Evolutionary conservation across 2,113 vertebrate genomes (phyloP).

Genomic region (Cyprinodon tularosa): DNA sequence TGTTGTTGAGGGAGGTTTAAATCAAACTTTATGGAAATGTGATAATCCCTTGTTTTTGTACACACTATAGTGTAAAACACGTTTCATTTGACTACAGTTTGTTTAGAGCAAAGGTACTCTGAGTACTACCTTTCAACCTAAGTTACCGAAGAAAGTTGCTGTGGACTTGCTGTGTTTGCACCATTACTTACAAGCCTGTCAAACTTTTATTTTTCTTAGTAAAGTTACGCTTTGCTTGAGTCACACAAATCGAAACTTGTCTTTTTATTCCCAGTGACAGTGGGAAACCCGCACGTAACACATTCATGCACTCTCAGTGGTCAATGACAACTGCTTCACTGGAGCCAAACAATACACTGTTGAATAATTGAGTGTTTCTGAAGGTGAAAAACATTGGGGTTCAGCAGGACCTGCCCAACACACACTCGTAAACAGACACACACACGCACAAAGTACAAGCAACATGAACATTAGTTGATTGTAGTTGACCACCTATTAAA

Average conservation of each 20-base stretch:
- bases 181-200: not conserved
- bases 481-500: not conserved
- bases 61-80: not conserved
- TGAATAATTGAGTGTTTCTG: conserved; percentile 53
- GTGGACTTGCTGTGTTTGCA: not conserved
- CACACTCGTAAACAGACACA: not conserved
- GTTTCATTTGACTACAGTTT: not conserved
- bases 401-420: conserved; percentile 14
- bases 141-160: not conserved
- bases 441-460: not conserved
- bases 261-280: conserved; percentile 6
- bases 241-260: not conserved
- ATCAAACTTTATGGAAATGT: too few species aligned
- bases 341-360: conserved; percentile 33
- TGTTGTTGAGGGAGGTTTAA: not conserved
- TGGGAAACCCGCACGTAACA: conserved; percentile 7
- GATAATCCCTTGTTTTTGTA: not conserved
- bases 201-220: not conserved
- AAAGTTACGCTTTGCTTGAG: not conserved
- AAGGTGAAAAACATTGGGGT: conserved; percentile 41
- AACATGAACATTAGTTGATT: not conserved
- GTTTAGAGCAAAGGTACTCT: not conserved
- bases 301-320: not conserved
- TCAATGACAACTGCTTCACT: conserved; percentile 32
- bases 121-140: too few species aligned